Conservation (phyloP, 2,797 vertebrate genomes). For the Periophthalmus magnuspinnatus region DNA sequence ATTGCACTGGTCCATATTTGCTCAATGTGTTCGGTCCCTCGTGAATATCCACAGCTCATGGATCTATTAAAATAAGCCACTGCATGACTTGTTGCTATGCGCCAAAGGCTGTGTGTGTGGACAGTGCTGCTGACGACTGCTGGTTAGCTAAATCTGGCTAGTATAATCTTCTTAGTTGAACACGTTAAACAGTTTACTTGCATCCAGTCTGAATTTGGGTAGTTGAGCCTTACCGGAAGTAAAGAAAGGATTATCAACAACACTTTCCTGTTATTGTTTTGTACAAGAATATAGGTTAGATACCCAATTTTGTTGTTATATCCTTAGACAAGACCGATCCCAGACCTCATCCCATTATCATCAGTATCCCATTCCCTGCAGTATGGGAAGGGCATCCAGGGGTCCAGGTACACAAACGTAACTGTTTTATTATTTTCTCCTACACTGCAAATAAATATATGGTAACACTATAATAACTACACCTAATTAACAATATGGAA, state of each 20-base stretch:
- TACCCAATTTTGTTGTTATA: not conserved
- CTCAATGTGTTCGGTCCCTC: constrained; percentile 24
- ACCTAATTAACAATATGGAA: too few relatives aligned
- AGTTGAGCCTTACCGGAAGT: constrained; percentile 48
- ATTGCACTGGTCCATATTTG: constrained; percentile 25
- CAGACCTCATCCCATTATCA: too few relatives aligned
- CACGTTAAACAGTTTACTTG: constrained; percentile 51
- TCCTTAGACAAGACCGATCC: too few relatives aligned
- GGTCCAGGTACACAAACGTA: too few relatives aligned
- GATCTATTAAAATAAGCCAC: not conserved
- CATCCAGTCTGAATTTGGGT: constrained; percentile 62
- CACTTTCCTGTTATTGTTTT: not conserved
- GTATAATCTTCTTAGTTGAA: constrained; percentile 75
- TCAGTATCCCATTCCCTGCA: too few relatives aligned
- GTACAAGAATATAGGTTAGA: not conserved
- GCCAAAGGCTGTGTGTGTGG: constrained; percentile 28
- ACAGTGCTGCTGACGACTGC: constrained; percentile 52
- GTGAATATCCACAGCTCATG: constrained; percentile 23
- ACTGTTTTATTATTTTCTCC: too few relatives aligned
- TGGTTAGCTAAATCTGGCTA: constrained; percentile 62
- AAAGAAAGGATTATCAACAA: constrained; percentile 33
- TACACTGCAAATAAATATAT: too few relatives aligned
- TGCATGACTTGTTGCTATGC: constrained; percentile 53
- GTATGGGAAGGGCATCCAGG: too few relatives aligned
- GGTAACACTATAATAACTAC: too few relatives aligned